Evolutionary conservation across 1,140 invertebrate species (phyloP).

Genomic region (Phortica variegata): DNA sequence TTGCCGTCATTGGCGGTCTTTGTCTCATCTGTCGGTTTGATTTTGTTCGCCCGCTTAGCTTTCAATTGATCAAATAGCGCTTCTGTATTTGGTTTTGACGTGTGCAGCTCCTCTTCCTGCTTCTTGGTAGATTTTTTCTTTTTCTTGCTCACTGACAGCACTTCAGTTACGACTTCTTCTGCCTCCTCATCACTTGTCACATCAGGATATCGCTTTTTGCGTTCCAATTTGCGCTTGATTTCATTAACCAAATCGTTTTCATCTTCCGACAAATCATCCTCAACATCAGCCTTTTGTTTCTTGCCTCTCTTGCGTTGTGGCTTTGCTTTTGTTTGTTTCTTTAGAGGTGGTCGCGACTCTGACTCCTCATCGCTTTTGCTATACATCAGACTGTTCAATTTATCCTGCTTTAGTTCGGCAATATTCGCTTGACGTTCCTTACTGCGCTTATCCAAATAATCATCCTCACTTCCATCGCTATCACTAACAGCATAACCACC

Average conservation of each 20-base stretch:
- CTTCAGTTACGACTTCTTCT: neutral
- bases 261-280: constrained; percentile 20
- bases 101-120: constrained; percentile 2
- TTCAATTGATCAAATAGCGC: constrained; percentile 54
- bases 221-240: constrained; percentile 38
- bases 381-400: constrained; percentile 45
- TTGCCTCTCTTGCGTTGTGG: constrained; percentile 15
- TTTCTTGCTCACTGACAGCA: neutral
- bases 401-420: constrained; percentile 29
- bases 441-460: constrained; percentile 42
- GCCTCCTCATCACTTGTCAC: constrained; percentile 31
- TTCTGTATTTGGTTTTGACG: constrained; percentile 25
- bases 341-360: constrained; percentile 27
- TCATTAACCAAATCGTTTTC: constrained; percentile 18
- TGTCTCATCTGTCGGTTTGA: constrained; percentile 24
- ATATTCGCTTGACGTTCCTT: constrained; percentile 38
- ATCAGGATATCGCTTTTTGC: constrained; percentile 32
- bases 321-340: constrained; percentile 18
- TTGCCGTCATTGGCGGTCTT: neutral
- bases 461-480: constrained; percentile 30
- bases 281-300: constrained; percentile 9
- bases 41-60: constrained; percentile 45
- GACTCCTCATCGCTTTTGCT: constrained; percentile 53
- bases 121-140: neutral
- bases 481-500: neutral